phyloP scores from a whole-genome alignment of 2,888 invertebrate species.

The Metalampra italica region DNA sequence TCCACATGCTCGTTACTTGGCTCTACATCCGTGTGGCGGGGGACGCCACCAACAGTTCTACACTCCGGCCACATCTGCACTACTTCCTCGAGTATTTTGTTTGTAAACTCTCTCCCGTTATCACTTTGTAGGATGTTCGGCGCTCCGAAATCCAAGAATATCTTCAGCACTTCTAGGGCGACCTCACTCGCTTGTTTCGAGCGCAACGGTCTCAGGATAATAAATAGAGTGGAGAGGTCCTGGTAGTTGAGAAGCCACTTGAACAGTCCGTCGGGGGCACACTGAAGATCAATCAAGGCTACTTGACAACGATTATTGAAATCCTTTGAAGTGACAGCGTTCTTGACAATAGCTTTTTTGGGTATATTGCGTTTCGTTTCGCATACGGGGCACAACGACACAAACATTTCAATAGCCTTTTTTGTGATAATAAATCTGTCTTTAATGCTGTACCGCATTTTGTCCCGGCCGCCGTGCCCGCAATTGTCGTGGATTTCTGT shows the following conservation, averaged over 20 bases:
- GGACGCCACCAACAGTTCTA: too few relatives aligned
- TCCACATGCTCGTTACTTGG: too few relatives aligned
- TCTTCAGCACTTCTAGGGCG: too few relatives aligned
- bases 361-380: not conserved
- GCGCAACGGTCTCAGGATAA: too few relatives aligned
- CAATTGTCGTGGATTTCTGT: not conserved
- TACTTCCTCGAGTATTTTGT: too few relatives aligned
- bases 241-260: not conserved
- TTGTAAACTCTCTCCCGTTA: too few relatives aligned
- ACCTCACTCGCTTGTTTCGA: too few relatives aligned
- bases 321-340: slow-evolving; percentile 7
- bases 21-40: too few relatives aligned
- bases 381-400: not conserved
- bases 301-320: not conserved
- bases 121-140: too few relatives aligned
- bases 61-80: too few relatives aligned
- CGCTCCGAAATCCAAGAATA: too few relatives aligned
- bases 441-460: not conserved
- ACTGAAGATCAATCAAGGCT: not conserved
- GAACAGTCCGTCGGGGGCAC: not conserved
- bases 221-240: not conserved
- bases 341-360: not conserved
- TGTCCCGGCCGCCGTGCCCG: not conserved
- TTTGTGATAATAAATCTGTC: not conserved
- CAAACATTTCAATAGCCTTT: not conserved